Conservation (phyloP, 2,888 invertebrate genomes). For the Beris morrisii region DNA sequence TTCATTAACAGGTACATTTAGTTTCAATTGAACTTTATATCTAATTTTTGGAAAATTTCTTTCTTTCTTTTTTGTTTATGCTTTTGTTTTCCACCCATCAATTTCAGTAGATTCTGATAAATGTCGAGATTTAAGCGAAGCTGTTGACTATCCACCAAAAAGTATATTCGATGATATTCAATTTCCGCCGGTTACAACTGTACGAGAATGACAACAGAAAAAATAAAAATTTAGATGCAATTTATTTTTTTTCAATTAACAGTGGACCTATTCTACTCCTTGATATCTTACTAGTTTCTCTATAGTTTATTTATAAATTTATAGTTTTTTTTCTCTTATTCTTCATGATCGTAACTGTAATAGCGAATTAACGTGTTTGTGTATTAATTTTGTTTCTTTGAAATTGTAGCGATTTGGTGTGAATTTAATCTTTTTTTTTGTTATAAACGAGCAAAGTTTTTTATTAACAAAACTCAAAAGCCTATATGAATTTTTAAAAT, state of each 20-base stretch:
- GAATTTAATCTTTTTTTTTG: too few species aligned
- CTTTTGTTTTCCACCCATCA: background rate
- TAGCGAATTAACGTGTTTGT: too few species aligned
- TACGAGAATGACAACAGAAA: conserved; percentile 38
- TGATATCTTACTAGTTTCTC: too few species aligned
- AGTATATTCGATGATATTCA: conserved; percentile 53
- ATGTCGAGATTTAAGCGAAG: conserved; percentile 54
- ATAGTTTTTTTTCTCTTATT: too few species aligned
- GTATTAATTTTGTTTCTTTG: too few species aligned
- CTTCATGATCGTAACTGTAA: too few species aligned
- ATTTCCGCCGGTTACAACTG: conserved; percentile 54
- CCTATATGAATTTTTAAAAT: too few species aligned
- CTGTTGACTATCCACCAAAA: conserved; percentile 53
- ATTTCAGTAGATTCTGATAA: conserved; percentile 52
- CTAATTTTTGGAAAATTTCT: conserved; percentile 4
- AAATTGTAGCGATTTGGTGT: too few species aligned
- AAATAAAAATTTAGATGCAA: background rate
- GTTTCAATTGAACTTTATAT: background rate
- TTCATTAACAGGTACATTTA: conserved; percentile 78
- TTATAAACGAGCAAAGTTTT: too few species aligned
- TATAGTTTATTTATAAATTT: too few species aligned
- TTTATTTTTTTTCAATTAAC: background rate
- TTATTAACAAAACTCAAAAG: too few species aligned
- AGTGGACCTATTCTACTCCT: background rate
- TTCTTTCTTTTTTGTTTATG: background rate